Conservation (phyloP, 2,797 vertebrate genomes). For the Cetoscarus ocellatus region DNA sequence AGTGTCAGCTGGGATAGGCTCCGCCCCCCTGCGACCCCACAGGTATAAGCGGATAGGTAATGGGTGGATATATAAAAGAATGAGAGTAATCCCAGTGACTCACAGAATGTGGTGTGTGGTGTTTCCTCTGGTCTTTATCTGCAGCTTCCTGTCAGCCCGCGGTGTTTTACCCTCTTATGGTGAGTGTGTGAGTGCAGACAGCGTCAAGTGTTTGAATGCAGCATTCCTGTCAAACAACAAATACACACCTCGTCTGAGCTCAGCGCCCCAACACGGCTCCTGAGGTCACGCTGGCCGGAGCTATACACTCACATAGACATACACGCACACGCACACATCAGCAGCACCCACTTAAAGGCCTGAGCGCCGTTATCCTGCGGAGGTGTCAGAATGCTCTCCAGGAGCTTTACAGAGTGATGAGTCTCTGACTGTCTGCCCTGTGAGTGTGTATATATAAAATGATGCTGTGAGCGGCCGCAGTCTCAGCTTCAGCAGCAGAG, state of each 20-base stretch:
- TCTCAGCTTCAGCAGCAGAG: constrained; percentile 44
- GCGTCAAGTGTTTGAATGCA: constrained; percentile 60
- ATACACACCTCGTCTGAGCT: constrained; percentile 77
- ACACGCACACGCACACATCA: constrained; percentile 60
- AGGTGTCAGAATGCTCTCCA: constrained; percentile 90
- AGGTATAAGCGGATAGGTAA: too few relatives aligned
- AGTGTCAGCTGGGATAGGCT: too few relatives aligned
- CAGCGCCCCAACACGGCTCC: constrained; percentile 74
- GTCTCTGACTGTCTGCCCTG: constrained; percentile 58
- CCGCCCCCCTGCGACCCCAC: too few relatives aligned
- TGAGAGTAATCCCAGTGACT: too few relatives aligned
- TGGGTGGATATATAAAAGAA: too few relatives aligned
- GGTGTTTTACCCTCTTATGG: constrained; percentile 64
- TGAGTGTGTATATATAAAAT: constrained; percentile 68
- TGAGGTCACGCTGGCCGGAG: constrained; percentile 71
- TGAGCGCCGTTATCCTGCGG: constrained; percentile 79
- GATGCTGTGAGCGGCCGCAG: background rate
- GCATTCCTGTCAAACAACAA: constrained; percentile 69
- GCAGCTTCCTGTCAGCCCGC: background rate
- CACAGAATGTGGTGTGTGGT: too few relatives aligned
- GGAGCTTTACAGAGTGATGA: constrained; percentile 82
- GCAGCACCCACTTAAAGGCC: constrained; percentile 85
- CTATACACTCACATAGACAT: constrained; percentile 35
- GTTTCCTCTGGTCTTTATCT: constrained; percentile 11
- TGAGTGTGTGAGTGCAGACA: constrained; percentile 51